Percentiles rank a stretch among this genome's conserved stretches.
These are phyloP conservation scores for Chamaetylas fuelleborni DNA, from an alignment of 2,113 vertebrate genomes.

Conservation along the genomic window DNA sequence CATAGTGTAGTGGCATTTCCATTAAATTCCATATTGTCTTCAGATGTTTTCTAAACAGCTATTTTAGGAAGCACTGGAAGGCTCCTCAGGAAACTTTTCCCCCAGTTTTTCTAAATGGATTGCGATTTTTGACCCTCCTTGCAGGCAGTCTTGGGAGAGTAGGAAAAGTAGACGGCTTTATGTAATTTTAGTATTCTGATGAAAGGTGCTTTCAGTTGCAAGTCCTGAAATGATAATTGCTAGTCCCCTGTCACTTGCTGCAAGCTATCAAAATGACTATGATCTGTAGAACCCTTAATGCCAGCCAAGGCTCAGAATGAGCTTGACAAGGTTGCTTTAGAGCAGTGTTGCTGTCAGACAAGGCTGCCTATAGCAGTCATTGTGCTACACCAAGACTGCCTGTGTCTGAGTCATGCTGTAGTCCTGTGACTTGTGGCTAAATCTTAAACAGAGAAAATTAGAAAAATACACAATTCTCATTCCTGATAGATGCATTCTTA, in stretches of 20 bases:
- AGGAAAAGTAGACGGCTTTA: background rate
- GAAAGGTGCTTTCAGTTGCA: constrained; percentile 4
- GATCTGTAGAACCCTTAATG: background rate
- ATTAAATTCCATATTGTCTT: background rate
- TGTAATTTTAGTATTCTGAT: constrained; percentile 11
- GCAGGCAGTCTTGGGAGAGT: background rate
- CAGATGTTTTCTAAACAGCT: background rate
- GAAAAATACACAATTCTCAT: background rate
- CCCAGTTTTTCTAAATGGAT: background rate
- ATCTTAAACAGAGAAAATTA: background rate
- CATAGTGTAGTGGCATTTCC: background rate
- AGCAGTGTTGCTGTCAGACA: background rate
- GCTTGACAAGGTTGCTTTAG: background rate
- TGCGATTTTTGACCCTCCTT: background rate
- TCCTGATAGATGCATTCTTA: background rate
- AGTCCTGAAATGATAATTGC: background rate
- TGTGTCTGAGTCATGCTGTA: background rate
- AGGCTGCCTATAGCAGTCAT: background rate
- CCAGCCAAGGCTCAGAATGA: background rate
- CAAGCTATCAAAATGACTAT: background rate
- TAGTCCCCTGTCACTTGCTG: background rate
- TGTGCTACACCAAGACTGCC: too few species aligned
- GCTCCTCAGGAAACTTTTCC: background rate
- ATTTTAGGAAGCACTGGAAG: background rate
- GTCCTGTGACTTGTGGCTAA: background rate